Evolutionary conservation across 2,113 vertebrate species (phyloP).

Genomic region (Sapajus apella): DNA sequence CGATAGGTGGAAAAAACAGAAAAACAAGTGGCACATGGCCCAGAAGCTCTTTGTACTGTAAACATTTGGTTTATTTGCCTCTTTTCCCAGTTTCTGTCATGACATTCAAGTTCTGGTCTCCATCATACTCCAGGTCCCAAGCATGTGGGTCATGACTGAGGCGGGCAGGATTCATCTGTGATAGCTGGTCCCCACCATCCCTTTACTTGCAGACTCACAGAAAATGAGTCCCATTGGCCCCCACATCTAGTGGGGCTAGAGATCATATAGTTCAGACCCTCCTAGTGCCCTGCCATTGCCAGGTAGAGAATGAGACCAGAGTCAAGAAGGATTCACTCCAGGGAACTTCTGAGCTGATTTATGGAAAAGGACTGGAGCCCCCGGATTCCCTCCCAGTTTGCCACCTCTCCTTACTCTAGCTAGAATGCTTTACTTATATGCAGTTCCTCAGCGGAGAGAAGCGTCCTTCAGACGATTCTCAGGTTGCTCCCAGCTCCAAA

Average conservation of each 20-base stretch:
- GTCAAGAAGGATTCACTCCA: neutral
- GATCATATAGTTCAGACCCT: neutral
- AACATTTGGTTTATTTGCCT: neutral
- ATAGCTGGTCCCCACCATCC: neutral
- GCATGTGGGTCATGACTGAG: neutral
- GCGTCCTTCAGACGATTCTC: neutral
- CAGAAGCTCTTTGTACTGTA: neutral
- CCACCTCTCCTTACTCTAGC: neutral
- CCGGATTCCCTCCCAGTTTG: neutral
- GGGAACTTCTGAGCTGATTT: neutral
- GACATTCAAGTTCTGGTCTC: neutral
- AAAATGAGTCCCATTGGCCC: neutral
- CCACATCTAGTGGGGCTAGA: neutral
- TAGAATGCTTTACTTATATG: neutral
- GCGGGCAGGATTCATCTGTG: neutral
- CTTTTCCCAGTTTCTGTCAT: neutral
- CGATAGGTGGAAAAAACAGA: conserved; percentile 63
- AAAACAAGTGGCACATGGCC: conserved; percentile 20
- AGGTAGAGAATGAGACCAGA: neutral
- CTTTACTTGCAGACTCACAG: neutral
- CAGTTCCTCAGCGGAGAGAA: neutral
- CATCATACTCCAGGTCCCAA: rapidly evolving
- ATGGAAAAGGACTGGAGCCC: neutral
- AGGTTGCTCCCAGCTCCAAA: neutral
- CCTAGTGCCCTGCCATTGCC: neutral